Conservation (phyloP, 2,888 invertebrate genomes). For the Hirtodrosophila confusa region DNA sequence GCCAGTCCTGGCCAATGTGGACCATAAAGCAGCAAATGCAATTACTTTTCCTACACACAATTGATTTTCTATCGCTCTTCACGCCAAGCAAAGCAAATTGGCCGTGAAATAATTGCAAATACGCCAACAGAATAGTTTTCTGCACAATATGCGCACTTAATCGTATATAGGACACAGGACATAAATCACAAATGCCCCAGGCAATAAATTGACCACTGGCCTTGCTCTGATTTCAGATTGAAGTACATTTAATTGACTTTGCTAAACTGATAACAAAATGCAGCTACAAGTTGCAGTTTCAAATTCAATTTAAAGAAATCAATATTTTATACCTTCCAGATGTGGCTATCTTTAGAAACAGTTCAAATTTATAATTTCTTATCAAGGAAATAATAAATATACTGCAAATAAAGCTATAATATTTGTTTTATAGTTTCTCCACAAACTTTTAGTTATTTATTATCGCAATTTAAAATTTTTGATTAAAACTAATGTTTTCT, state of each 20-base stretch:
- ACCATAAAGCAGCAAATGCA: conserved; percentile 50
- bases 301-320: too few species aligned
- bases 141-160: conserved; percentile 23
- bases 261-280: conserved; percentile 5
- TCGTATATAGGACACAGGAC: conserved; percentile 5
- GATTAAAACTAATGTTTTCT: too few species aligned
- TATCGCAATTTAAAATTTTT: too few species aligned
- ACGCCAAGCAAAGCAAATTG: conserved; percentile 68
- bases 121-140: conserved; percentile 54
- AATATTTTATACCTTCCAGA: too few species aligned
- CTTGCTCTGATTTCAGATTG: conserved; percentile 2
- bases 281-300: not conserved
- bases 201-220: conserved; percentile 30
- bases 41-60: conserved; percentile 70
- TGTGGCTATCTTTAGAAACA: too few species aligned
- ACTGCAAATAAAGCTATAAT: too few species aligned
- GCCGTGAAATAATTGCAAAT: conserved; percentile 76
- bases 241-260: conserved; percentile 19
- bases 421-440: not conserved
- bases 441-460: too few species aligned
- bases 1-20: conserved; percentile 14
- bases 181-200: conserved; percentile 57
- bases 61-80: conserved; percentile 63
- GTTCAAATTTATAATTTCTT: too few species aligned
- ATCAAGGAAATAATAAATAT: too few species aligned